phyloP scores from a whole-genome alignment of 2,888 invertebrate genomes.

The Nasonia oneida region DNA sequence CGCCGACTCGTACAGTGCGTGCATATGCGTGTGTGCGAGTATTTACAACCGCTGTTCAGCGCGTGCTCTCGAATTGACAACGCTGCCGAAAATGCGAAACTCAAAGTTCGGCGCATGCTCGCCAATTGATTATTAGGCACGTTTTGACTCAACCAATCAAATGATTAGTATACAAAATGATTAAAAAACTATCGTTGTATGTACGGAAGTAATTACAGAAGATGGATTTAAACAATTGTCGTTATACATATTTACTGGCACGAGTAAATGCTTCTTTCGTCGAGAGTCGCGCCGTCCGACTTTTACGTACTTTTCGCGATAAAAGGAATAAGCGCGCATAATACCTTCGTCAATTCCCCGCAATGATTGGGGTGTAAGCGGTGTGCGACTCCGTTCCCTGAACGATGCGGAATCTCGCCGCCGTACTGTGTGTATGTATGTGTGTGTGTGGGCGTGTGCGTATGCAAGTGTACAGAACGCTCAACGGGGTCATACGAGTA shows the following conservation, averaged over 20 bases:
- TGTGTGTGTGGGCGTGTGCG: not conserved
- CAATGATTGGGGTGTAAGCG: not conserved
- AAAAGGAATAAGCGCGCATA: not conserved
- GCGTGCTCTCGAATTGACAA: not conserved
- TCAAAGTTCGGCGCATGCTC: slow-evolving; percentile 39
- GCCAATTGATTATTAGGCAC: slow-evolving; percentile 33
- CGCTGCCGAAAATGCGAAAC: slow-evolving; percentile 12
- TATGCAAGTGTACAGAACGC: not conserved
- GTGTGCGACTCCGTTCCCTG: no score
- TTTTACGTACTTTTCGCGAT: not conserved
- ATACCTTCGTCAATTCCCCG: not conserved
- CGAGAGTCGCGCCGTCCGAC: not conserved
- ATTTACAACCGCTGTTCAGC: slow-evolving; percentile 35
- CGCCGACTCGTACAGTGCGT: slow-evolving; percentile 8
- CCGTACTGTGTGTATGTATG: not conserved
- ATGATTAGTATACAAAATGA: slow-evolving; percentile 54
- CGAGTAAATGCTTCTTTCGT: slow-evolving; percentile 25
- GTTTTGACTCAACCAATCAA: slow-evolving; percentile 19
- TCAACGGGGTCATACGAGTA: no score
- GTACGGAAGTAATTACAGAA: slow-evolving; percentile 53
- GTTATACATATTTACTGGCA: slow-evolving; percentile 46
- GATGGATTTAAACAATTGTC: slow-evolving; percentile 39
- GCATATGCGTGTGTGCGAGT: not conserved
- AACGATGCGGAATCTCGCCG: not conserved
- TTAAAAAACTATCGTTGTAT: slow-evolving; percentile 56